Conservation (phyloP, 2,113 vertebrate genomes). For the Saccopteryx leptura region DNA sequence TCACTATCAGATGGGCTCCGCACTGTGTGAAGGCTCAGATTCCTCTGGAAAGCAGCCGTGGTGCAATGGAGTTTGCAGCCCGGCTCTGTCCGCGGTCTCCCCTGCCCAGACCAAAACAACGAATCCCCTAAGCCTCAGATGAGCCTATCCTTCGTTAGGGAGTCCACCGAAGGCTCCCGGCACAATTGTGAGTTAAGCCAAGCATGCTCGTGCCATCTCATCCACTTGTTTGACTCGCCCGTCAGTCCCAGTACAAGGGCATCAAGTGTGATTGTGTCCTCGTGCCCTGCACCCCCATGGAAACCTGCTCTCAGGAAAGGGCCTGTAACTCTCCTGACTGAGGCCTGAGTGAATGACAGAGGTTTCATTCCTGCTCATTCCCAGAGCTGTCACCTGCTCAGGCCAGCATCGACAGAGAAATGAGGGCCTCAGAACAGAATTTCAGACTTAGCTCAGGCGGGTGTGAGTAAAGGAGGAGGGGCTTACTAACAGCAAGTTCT, state of each 20-base stretch:
- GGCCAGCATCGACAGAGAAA: neutral
- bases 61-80: neutral
- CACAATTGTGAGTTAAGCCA: constrained; percentile 32
- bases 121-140: neutral
- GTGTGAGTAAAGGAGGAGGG: neutral
- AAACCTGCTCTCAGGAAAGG: neutral
- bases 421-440: neutral
- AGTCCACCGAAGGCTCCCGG: neutral
- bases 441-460: neutral
- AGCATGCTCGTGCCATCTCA: neutral
- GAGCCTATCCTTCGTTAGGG: neutral
- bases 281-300: neutral
- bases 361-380: neutral
- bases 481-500: constrained; percentile 9
- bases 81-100: neutral
- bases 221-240: neutral
- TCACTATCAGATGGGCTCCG: constrained; percentile 52
- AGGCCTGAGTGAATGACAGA: neutral
- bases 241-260: neutral
- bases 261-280: neutral
- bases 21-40: constrained; percentile 32
- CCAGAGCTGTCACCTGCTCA: neutral
- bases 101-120: neutral
- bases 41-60: constrained; percentile 47
- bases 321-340: neutral